Conservation (phyloP, 1,140 invertebrate species). For the Brachionus koreanus region DNA sequence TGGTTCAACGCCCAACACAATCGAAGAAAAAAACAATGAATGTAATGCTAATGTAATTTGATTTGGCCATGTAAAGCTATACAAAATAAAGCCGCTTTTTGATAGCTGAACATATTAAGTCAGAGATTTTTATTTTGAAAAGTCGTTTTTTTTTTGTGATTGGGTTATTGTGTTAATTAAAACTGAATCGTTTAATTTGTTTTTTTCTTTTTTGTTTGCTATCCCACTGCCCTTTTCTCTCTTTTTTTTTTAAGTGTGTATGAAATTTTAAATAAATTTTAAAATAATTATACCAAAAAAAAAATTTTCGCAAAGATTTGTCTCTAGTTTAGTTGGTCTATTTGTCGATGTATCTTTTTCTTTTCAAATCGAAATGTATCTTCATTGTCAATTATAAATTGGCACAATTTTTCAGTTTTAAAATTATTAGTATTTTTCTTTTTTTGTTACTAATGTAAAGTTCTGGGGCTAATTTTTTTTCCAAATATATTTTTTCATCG, state of each 20-base stretch:
- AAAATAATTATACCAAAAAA: background rate
- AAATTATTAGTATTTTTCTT: background rate
- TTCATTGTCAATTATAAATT: conserved; percentile 8
- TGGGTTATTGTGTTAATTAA: background rate
- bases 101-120: background rate
- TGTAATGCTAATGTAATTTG: background rate
- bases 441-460: conserved; percentile 1
- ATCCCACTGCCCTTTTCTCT: background rate
- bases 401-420: background rate
- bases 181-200: background rate
- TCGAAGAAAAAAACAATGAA: conserved; percentile 1
- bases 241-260: background rate
- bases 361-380: background rate
- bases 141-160: conserved; percentile 16
- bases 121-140: background rate
- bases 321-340: background rate
- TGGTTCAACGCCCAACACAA: background rate
- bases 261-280: conserved; percentile 7
- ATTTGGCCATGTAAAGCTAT: background rate
- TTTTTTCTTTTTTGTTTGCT: background rate
- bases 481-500: background rate
- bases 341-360: background rate
- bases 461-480: background rate
- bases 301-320: background rate
- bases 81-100: conserved; percentile 17